Evolutionary conservation across 2,113 vertebrate species (phyloP), one percentile per base, ranked within the genome.

Genomic region (Orientallactaga bullata): DNA sequence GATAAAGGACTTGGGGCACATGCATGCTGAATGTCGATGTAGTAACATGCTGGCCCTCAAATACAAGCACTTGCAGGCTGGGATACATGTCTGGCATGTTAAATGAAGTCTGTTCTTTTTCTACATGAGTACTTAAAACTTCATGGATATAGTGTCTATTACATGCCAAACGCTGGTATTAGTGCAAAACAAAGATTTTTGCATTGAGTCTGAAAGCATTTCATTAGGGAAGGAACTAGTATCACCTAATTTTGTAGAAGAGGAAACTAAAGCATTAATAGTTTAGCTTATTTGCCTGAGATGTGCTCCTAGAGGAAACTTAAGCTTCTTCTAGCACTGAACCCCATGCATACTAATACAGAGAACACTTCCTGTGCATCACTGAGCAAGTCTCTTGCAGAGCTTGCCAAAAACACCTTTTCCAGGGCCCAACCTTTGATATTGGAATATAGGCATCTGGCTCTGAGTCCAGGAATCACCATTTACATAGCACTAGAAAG

Each of bases 91-190:
- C 47, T 28, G 23, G 13, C 26, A 71, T 95, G 63, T 88, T 80
- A 76, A 93, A 88, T 63, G 11, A 47, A 61, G 80, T 37, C 42
- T 87, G 23, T 28, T 73, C 26, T 39, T 88, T 92, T 89, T 37
- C 2, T 17, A n/a, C 66, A 26, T 55, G n/a, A 32, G 39, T 47
- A 69, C 74, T 93, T 66, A 91, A 61, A 63, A 93, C 93, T 17
- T 58, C 18, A 84, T 13, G 20, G 16, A 17, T 55, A 17, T 3
- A n/a, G 11, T 30, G 83, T 68, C 63, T 88, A 74, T 30, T 11
- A 63, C 15, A 74, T 87, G 37, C 7, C 72, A 47, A 82, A 78
- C 4, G 37, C 24, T 74, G n/a, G 71, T 90, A 32, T 80, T 87
- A 28, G 28, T 61, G 8, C 4, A 73, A 0, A 71, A 58, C 32